Evolutionary conservation across 2,797 vertebrate genomes (phyloP).

Genomic region (Aldrovandia affinis): DNA sequence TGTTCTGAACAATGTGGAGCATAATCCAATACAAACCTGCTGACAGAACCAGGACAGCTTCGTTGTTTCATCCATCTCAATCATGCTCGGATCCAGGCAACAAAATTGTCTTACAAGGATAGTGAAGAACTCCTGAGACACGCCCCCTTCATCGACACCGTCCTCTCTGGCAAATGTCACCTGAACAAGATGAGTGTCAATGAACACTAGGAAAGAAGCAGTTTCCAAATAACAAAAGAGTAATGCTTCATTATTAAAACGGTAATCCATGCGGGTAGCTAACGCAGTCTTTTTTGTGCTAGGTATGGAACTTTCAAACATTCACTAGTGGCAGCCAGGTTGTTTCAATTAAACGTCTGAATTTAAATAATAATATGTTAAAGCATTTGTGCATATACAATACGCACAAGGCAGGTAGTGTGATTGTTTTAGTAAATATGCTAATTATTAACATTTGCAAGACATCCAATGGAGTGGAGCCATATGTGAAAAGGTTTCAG

Average conservation of each 20-base stretch:
- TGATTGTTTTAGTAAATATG: no score
- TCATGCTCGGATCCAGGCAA: constrained; percentile 19
- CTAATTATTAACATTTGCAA: no score
- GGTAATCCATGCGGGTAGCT: no score
- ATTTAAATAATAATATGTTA: no score
- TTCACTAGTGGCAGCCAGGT: no score
- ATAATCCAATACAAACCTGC: constrained; percentile 35
- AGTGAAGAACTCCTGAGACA: constrained; percentile 61
- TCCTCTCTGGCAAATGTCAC: constrained; percentile 57
- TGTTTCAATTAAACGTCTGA: no score
- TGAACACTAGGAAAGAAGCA: neutral
- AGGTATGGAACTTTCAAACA: no score
- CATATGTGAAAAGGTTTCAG: no score
- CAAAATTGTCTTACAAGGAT: constrained; percentile 52
- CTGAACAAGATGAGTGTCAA: constrained; percentile 44
- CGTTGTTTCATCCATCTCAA: constrained; percentile 39
- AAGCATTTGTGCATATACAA: no score
- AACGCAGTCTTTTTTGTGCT: no score
- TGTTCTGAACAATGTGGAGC: neutral
- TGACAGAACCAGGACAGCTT: constrained; percentile 62
- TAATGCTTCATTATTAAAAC: neutral
- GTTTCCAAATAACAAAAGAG: neutral
- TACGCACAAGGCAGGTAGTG: no score
- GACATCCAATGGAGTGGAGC: no score
- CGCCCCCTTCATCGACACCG: constrained; percentile 20